Evolutionary conservation across 2,888 invertebrate genomes (phyloP).

Genomic region (Camptogramma bilineatum): DNA sequence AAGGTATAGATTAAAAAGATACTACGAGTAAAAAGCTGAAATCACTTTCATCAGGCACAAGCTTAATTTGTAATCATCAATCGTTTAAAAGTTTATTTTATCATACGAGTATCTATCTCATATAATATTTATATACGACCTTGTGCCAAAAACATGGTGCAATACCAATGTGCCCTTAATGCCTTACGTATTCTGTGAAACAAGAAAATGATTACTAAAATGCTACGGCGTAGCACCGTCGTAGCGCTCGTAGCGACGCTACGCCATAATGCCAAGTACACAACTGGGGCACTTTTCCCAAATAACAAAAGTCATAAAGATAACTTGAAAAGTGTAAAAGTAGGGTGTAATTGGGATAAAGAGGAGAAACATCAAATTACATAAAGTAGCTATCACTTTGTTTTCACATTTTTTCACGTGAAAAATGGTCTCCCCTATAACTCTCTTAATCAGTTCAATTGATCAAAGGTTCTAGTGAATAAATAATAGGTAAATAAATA

Average conservation of each 20-base stretch:
- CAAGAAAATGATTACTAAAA: neutral
- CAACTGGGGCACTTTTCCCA: constrained; percentile 11
- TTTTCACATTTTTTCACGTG: neutral
- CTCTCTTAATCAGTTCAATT: no score
- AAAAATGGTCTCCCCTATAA: neutral
- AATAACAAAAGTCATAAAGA: constrained; percentile 18
- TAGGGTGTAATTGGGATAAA: constrained; percentile 16
- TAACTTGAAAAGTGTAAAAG: constrained; percentile 13
- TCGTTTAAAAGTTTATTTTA: no score
- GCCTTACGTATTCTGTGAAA: neutral
- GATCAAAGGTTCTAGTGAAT: no score
- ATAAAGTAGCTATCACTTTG: neutral
- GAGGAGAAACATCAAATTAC: neutral
- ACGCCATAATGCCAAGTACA: constrained; percentile 2
- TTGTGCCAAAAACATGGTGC: no score
- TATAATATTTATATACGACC: no score
- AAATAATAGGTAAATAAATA: no score
- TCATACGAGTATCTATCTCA: no score
- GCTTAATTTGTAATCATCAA: no score
- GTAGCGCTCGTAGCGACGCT: constrained; percentile 7
- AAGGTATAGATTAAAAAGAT: no score
- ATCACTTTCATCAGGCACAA: no score
- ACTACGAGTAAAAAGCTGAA: no score
- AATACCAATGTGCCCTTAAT: neutral
- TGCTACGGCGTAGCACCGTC: constrained; percentile 9